phyloP scores from a whole-genome alignment of 2,888 invertebrate species.

The Eulithis testata region DNA sequence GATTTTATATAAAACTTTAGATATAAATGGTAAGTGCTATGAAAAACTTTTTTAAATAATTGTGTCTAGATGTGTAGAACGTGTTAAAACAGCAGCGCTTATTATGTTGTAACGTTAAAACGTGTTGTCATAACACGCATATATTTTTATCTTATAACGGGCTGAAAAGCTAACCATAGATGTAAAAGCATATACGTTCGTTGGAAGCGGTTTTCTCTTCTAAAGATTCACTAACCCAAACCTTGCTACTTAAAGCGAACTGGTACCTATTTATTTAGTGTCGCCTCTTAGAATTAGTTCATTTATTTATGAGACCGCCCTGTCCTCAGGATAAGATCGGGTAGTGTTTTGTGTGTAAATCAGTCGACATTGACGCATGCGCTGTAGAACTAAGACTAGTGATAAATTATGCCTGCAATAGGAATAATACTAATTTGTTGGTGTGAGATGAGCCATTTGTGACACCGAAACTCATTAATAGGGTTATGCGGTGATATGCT shows the following conservation, averaged over 20 bases:
- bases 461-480: constrained; percentile 13
- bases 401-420: constrained; percentile 31
- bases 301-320: constrained; percentile 65
- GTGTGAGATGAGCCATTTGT: constrained; percentile 20
- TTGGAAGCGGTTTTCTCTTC: neutral
- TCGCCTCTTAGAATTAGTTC: constrained; percentile 56
- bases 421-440: constrained; percentile 30
- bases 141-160: no score
- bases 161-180: no score
- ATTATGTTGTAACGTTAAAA: no score
- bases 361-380: constrained; percentile 55
- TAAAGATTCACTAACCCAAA: constrained; percentile 18
- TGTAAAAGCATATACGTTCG: neutral
- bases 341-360: constrained; percentile 57
- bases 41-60: neutral
- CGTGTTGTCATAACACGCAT: no score
- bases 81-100: neutral
- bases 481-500: constrained; percentile 3
- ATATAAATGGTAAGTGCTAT: neutral
- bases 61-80: neutral
- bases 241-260: constrained; percentile 19
- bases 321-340: constrained; percentile 62
- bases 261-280: constrained; percentile 36
- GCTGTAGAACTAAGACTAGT: constrained; percentile 33
- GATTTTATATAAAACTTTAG: neutral